These are phyloP conservation scores for Brachyhypopomus gauderio DNA, from an alignment of 2,113 vertebrate species.

Conservation along the genomic window DNA sequence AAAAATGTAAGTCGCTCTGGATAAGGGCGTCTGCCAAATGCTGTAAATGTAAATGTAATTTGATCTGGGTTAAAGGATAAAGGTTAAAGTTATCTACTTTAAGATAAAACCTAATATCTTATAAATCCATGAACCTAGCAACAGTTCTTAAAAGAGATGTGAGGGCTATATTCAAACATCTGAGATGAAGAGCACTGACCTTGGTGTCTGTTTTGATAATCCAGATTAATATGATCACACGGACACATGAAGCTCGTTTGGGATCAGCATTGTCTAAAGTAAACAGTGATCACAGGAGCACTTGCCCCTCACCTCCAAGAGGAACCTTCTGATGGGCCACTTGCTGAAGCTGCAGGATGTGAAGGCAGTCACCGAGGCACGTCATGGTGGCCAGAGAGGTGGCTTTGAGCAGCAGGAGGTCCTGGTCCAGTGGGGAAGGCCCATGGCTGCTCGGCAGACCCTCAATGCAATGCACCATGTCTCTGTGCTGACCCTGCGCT, in stretches of 20 bases:
- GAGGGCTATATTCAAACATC: neutral
- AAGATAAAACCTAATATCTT: no score
- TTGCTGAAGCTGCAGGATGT: conserved; percentile 95
- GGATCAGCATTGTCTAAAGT: neutral
- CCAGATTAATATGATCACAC: neutral
- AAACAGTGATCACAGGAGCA: neutral
- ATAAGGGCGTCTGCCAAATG: no score
- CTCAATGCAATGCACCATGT: conserved; percentile 92
- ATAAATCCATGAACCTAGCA: neutral
- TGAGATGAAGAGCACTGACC: neutral
- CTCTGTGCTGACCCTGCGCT: conserved; percentile 92
- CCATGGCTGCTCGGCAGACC: conserved; percentile 87
- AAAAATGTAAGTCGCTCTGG: no score
- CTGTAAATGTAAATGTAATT: no score
- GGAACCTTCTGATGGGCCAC: conserved; percentile 84
- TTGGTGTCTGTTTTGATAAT: neutral
- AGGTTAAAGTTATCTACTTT: no score
- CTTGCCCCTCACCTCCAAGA: conserved; percentile 78
- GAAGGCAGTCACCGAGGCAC: conserved; percentile 96
- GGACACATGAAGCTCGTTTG: neutral
- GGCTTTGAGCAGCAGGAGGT: conserved; percentile 96
- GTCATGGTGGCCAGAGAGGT: conserved; percentile 98
- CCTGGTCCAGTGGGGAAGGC: conserved; percentile 91
- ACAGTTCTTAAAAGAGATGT: neutral
- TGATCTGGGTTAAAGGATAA: no score